Base-by-base conservation (phyloP, 1,140 invertebrate species). In the Bradysia coprophila region DNA sequence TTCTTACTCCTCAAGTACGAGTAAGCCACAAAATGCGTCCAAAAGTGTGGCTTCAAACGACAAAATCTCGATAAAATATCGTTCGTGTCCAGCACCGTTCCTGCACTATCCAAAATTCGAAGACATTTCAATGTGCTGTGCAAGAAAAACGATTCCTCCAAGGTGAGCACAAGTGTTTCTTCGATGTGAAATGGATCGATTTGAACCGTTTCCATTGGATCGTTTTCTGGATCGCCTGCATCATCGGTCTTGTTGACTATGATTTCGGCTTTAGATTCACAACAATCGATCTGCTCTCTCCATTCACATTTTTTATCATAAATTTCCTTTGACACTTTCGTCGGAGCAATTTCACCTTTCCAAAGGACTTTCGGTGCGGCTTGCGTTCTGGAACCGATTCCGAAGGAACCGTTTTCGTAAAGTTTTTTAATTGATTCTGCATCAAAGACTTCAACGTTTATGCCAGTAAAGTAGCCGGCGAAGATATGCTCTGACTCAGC, bases 1-100 rank as follows among this genome's bases (percentile, higher is more conserved):
- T 84, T 85, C 64, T 87, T 89, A 15, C 78, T 75, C 48, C 85
- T 72, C 53, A 81, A 86, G 64, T 91, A 81, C 63, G 88, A 76
- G 65, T 91, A 94, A 13, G 76, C 77, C 39, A 80, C 68, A 63
- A 92, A 86, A 50, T 72, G 75, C 24, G 69, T 62, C n/a, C 80
- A 33, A 66, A 91, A 92, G 49, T 67, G 58, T 36, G 59, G 50
- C 51, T 81, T 69, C 21, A 55, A 54, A 36, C 69, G 51, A 46
- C 59, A 65, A 60, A 86, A 84, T 45, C 66, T 51, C 28, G 63
- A 51, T 85, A 76, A 86, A 49, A 76, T 55, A 40, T 69, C 55
- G 38, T 65, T 49, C 37, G 78, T 65, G 44, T 56, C 66, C 31
- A 87, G 49, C 23, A 63, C 4, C 13, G 65, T 66, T 39, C 65